phyloP scores from a whole-genome alignment of 2,113 vertebrate genomes.

The Pachypanchax playfairii region DNA sequence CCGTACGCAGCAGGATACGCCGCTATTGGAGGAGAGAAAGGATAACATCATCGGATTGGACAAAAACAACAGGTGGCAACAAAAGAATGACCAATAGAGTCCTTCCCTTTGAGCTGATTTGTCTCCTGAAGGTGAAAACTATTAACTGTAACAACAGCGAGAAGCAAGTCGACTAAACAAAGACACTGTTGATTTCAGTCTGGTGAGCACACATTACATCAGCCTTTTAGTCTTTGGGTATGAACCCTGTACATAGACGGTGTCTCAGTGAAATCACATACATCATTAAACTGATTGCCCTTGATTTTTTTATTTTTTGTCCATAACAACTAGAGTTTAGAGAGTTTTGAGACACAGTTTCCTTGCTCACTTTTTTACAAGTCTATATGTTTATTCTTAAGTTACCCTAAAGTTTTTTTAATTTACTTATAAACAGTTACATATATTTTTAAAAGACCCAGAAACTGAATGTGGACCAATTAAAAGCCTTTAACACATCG shows the following conservation, averaged over 20 bases:
- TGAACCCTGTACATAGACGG: slow-evolving; percentile 25
- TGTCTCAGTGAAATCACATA: slow-evolving; percentile 33
- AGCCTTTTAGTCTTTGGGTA: background rate
- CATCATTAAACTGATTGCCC: slow-evolving; percentile 30
- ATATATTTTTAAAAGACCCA: too few species aligned
- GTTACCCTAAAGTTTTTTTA: too few species aligned
- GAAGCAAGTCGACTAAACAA: slow-evolving; percentile 55
- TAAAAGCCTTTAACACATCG: too few species aligned
- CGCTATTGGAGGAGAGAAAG: slow-evolving; percentile 76
- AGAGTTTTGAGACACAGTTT: slow-evolving; percentile 2
- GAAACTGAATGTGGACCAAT: too few species aligned
- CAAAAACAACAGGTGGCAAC: slow-evolving; percentile 74
- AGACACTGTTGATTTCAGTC: slow-evolving; percentile 42
- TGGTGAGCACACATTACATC: slow-evolving; percentile 22
- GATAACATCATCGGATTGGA: slow-evolving; percentile 58
- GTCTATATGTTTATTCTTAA: slow-evolving; percentile 17
- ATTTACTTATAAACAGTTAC: too few species aligned
- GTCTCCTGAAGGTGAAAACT: slow-evolving; percentile 75
- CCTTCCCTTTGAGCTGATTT: slow-evolving; percentile 29
- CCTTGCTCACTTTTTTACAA: slow-evolving; percentile 9
- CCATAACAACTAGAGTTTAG: slow-evolving; percentile 40
- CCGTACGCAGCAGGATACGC: slow-evolving; percentile 91
- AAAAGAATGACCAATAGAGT: slow-evolving; percentile 51
- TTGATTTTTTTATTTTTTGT: slow-evolving; percentile 21
- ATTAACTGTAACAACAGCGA: slow-evolving; percentile 61